Evolutionary conservation across 37 sponge, comb jelly and placozoan genomes (phyloP), one percentile per base, ranked within the genome.

Genomic region (Eunapius fragilis): DNA sequence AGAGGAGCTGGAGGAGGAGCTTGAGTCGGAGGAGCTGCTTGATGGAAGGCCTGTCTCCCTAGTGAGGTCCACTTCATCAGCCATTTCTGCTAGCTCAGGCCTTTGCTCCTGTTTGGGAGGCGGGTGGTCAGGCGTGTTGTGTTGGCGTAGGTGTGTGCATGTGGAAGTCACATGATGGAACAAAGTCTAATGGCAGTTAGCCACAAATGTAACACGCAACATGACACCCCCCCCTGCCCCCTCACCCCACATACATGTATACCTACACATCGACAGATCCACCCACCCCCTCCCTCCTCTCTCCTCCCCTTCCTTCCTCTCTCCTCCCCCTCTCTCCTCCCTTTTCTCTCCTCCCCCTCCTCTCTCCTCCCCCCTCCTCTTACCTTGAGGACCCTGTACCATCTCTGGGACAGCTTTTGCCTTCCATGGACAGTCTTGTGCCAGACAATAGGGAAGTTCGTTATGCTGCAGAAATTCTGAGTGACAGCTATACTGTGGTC

Each of bases 381-480:
- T 38, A 89, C 86, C 72, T 81, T 89, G 0, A 99, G 89, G 3
- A 68, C 76, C 35, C 48, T 84, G 83, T 91, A 91, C 99, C 99
- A 97, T 80, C 92, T 97, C 81, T 91, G 89, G 68, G 99, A 95
- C 26, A 99, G 91, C 74, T 99, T 99, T 22, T 97, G 97, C 85
- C 99, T 79, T 0, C 99, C 93, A 34, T 89, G 69, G 0, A 93
- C 98, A 0, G 96, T 95, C 80, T 92, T 98, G 68, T 92, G 87
- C 96, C 94, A 98, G 25, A 96, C 96, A 0, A 96, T 69, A 17
- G 93, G 94, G 77, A 97, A 97, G 79, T 97, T 97, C 7, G 95
- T 92, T 48, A 82, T 37, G 72, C 91, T 89, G 75, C 75, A 85
- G 71, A 96, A 96, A 84, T 98, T 98, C 85, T 98, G 99, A 25